Percentiles rank a stretch among this genome's conserved stretches.
These are phyloP conservation scores for Cyclophora albipunctata DNA, from an alignment of 2,888 invertebrate genomes.

Conservation along the genomic window DNA sequence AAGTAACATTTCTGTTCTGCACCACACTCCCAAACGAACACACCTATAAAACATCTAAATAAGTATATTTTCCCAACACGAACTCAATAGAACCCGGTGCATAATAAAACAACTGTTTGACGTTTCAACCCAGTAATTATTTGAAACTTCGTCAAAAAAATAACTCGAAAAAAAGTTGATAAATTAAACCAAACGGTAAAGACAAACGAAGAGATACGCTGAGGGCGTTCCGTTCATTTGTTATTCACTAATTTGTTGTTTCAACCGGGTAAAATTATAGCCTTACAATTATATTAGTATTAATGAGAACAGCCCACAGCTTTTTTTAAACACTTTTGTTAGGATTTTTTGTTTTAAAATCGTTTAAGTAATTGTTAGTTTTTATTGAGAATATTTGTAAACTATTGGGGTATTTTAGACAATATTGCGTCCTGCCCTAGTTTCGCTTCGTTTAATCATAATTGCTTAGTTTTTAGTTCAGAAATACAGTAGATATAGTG, in stretches of 20 bases:
- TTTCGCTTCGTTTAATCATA: too few species aligned
- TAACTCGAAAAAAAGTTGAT: constrained; percentile 29
- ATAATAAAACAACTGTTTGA: constrained; percentile 22
- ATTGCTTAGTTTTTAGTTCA: too few species aligned
- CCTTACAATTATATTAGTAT: constrained; percentile 69
- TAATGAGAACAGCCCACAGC: constrained; percentile 56
- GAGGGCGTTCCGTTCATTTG: constrained; percentile 67
- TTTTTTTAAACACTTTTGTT: constrained; percentile 39
- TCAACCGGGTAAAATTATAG: constrained; percentile 64
- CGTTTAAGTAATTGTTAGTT: neutral
- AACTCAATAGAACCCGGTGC: constrained; percentile 5
- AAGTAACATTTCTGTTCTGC: too few species aligned
- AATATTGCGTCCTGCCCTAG: neutral
- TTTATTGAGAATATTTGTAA: neutral
- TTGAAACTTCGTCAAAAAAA: constrained; percentile 39
- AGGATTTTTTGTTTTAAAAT: neutral
- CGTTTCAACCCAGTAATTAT: constrained; percentile 44
- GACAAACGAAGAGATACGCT: constrained; percentile 62
- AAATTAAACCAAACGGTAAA: constrained; percentile 41
- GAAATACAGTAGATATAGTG: too few species aligned
- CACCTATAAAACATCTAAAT: neutral
- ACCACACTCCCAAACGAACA: too few species aligned
- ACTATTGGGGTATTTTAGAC: neutral
- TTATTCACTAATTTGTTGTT: constrained; percentile 72
- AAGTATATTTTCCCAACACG: constrained; percentile 6